Base-by-base conservation (phyloP, 1,140 invertebrate species). In the Papilio dardanus region DNA sequence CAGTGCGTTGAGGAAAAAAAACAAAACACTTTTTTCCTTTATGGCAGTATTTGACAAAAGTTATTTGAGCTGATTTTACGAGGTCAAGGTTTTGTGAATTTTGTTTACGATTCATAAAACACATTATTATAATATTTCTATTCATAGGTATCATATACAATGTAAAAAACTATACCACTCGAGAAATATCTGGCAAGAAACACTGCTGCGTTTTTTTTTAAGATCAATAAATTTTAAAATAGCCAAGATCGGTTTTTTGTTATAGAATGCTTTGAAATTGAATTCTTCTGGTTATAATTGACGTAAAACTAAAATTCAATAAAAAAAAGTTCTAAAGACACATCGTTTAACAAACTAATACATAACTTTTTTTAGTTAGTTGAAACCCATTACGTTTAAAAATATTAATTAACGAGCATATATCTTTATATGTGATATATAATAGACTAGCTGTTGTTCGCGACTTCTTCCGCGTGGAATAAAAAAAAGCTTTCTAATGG, bases 41-140 rank as follows among this genome's bases (percentile, higher is more conserved):
- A 62, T 16, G 8, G 1, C 12, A 62, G 54, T 62, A 62, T 58
- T 58, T 58, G 54, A 30, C 24, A 62, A 62, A 62, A 28, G 54
- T 62, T 28, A 62, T 62, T 62, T 62, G 54, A 62, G 54, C 54
- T 62, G 54, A 62, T 62, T 62, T 62, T 62, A 28, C 1, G 21
- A 28, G 24, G 54, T 30, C 54, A 62, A 62, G 54, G 24, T 28
- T 12, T 62, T 7, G 1, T 10, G 10, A 62, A 62, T 62, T 8
- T 62, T 1, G 24, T 62, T 14, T 62, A 21, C 8, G 54, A 58
- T 58, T 58, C 8, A 58, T 28, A 28, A 46, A 1, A 42, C 0
- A 42, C 4, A 42, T n/a, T n/a, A 5, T 21, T 21, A 2, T 24
- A 54, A 54, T 54, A 21, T 54, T 54, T 24, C 50, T 54, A 54